Base-by-base conservation (phyloP, 2,113 vertebrate species). In the Pionites leucogaster region DNA sequence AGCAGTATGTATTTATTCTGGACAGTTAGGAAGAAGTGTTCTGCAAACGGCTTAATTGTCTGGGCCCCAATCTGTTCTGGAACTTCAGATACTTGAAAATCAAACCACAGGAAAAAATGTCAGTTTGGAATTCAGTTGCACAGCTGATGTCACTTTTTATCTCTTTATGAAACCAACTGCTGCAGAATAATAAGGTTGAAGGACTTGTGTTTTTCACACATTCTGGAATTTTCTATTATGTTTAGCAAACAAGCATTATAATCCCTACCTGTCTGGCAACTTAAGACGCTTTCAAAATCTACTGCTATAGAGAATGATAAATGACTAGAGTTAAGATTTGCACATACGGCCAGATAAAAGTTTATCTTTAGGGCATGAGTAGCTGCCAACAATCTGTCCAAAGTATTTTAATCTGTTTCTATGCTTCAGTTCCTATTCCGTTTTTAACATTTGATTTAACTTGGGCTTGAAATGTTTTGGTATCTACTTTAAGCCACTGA, bases 351-450 rank as follows among this genome's bases (percentile, higher is more conserved):
- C 95, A 97, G 97, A 97, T 98, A 98, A 98, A 98, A 97, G 98
- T 96, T 98, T 98, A 98, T 98, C 98, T 98, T 98, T 94, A 94
- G 98, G 98, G 97, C 98, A 98, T 98, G 97, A 98, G 96, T 97
- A 97, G 97, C 98, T 99, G 98, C 98, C 98, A 98, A 96, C 97
- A 97, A 97, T 97, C 97, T 98, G 98, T 98, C 98, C 97, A 97
- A 97, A 98, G 96, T 98, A 94, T 98, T 98, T 99, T 98, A 99
- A 98, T 99, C 98, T 98, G 97, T 97, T 97, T 98, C 96, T 97
- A 41, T 97, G 86, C 94, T 97, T 98, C 97, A 98, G 96, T 98
- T 98, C 97, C 98, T 96, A 98, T 98, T 98, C 95, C 41, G 52
- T 93, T 92, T 91, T 96, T 92, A 97, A 88, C 96, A 97, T 97